Evolutionary conservation across 1,140 invertebrate genomes (phyloP).

Genomic region (Drosophila kurseongensis): DNA sequence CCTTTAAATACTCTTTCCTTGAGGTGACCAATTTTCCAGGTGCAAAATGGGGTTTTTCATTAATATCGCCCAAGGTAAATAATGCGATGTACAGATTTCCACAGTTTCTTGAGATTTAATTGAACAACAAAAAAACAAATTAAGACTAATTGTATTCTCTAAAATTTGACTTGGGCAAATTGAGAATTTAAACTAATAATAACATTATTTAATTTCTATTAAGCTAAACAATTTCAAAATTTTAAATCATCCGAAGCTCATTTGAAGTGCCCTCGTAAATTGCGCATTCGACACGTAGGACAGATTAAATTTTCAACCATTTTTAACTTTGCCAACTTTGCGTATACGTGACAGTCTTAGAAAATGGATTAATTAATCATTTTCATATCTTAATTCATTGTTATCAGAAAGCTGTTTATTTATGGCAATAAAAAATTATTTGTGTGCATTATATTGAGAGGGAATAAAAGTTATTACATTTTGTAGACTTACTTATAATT

Average conservation of each 20-base stretch:
- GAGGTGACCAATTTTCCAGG: background rate
- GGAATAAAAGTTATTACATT: too few relatives aligned
- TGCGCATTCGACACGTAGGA: slow-evolving; percentile 13
- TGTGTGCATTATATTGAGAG: too few relatives aligned
- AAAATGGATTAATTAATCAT: slow-evolving; percentile 2
- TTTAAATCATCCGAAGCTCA: too few relatives aligned
- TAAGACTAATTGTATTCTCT: background rate
- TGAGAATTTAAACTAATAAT: too few relatives aligned
- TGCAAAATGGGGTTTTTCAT: background rate
- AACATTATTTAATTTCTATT: too few relatives aligned
- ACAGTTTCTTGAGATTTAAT: too few relatives aligned
- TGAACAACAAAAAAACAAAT: background rate
- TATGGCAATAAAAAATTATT: too few relatives aligned
- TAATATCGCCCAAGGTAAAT: too few relatives aligned
- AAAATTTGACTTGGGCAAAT: too few relatives aligned
- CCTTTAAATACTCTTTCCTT: slow-evolving; percentile 1
- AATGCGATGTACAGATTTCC: too few relatives aligned
- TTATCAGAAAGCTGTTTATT: background rate
- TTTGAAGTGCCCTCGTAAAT: background rate
- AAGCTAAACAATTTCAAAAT: background rate
- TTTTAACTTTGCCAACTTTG: background rate
- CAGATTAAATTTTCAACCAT: slow-evolving; percentile 1
- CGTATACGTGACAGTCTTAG: slow-evolving; percentile 7
- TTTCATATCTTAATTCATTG: background rate
- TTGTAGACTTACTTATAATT: too few relatives aligned